Percentiles rank a stretch among this genome's conserved stretches.
These are phyloP conservation scores for Muscina levida DNA, from an alignment of 2,888 invertebrate genomes.

Conservation along the genomic window DNA sequence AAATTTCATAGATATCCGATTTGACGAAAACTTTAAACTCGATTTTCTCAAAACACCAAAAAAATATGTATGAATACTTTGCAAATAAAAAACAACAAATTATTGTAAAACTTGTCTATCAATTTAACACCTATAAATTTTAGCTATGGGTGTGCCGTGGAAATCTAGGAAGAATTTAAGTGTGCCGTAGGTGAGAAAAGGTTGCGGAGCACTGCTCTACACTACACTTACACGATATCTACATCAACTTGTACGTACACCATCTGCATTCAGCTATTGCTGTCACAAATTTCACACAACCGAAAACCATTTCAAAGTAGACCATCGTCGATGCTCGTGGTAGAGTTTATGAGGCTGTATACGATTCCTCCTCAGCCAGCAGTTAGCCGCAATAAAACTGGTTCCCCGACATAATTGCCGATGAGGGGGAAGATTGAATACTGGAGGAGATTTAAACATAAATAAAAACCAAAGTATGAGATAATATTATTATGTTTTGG, in stretches of 20 bases:
- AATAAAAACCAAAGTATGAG: conserved; percentile 14
- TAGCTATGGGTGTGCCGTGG: no score
- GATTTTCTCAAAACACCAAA: no score
- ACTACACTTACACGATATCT: no score
- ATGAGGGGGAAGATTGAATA: background rate
- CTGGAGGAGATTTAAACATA: background rate
- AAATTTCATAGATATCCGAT: no score
- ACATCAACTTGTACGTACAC: background rate
- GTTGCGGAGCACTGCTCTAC: no score
- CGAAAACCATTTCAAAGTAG: conserved; percentile 5
- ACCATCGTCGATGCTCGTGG: background rate
- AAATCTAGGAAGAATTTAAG: no score
- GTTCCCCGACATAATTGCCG: background rate
- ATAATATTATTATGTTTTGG: conserved; percentile 25
- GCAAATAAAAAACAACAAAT: no score
- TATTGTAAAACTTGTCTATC: no score
- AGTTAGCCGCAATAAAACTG: background rate
- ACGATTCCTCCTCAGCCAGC: background rate
- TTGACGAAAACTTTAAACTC: no score
- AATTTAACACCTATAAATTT: no score
- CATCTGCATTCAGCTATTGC: background rate
- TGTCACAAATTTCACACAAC: background rate
- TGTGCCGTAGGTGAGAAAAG: no score
- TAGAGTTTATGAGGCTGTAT: background rate
- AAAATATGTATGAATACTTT: no score